Conservation (phyloP, 2,888 invertebrate genomes). For the Leptinotarsa peninsularis region DNA sequence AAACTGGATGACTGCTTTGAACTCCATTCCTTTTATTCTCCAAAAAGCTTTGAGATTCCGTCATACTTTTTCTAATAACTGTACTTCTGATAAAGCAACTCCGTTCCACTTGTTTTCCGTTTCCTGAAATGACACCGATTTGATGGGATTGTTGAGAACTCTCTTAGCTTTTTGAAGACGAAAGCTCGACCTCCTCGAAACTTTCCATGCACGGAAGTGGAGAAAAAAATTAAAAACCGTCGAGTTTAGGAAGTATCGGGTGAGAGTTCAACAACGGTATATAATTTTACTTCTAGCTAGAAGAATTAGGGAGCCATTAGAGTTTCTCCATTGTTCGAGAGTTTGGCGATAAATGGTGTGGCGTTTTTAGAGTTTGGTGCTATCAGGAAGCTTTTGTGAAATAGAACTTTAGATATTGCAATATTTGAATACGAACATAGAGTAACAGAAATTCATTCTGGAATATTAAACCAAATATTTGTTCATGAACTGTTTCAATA, state of each 20-base stretch:
- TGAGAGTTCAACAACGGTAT: constrained; percentile 10
- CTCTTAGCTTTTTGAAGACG: constrained; percentile 17
- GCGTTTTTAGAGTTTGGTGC: constrained; percentile 4
- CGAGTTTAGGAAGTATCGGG: constrained; percentile 18
- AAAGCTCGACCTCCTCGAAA: constrained; percentile 15
- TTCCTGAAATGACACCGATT: constrained; percentile 20
- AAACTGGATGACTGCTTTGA: background rate
- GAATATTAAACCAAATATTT: background rate
- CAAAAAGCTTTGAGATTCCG: constrained; percentile 7
- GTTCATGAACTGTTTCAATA: background rate
- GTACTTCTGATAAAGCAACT: constrained; percentile 7
- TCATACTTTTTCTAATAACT: background rate
- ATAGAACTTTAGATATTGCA: background rate
- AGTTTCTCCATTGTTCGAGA: constrained; percentile 4
- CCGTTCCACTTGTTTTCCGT: constrained; percentile 6
- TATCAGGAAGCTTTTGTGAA: background rate
- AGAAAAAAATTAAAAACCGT: constrained; percentile 19
- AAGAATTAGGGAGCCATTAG: constrained; percentile 17
- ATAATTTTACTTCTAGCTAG: constrained; percentile 12
- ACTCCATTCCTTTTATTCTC: background rate
- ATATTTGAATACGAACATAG: background rate
- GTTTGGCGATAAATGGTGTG: constrained; percentile 16
- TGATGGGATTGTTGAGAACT: constrained; percentile 15
- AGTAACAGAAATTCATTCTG: background rate
- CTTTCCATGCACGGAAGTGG: constrained; percentile 3